These are phyloP conservation scores for Acanthurus tractus DNA, from an alignment of 2,797 vertebrate genomes.

Conservation along the genomic window DNA sequence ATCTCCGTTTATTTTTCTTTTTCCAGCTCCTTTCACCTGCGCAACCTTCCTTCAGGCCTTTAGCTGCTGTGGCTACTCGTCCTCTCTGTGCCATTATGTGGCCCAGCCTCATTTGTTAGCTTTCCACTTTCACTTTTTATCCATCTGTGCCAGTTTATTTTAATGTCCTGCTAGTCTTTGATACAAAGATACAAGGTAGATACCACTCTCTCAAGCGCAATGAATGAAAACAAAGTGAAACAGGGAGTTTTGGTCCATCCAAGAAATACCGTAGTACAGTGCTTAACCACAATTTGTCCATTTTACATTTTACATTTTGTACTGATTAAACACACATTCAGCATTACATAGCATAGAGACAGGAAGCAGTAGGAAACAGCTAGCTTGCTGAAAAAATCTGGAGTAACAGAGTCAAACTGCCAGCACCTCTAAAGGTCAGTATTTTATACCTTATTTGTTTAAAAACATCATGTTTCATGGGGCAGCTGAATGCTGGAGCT, in stretches of 20 bases:
- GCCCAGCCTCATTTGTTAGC: background rate
- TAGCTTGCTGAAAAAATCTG: background rate
- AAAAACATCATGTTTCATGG: background rate
- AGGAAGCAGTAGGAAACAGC: background rate
- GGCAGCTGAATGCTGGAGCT: background rate
- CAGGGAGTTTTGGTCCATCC: background rate
- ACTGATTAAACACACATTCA: no score
- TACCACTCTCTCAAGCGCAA: background rate
- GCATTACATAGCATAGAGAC: no score
- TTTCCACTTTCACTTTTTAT: background rate
- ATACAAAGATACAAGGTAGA: background rate
- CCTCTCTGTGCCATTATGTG: conserved; percentile 32
- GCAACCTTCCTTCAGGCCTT: conserved; percentile 49
- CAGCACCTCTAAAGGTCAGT: background rate
- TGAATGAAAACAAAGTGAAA: background rate
- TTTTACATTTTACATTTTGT: no score
- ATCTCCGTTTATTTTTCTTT: conserved; percentile 36
- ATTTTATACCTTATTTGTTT: background rate
- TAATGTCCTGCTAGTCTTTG: background rate
- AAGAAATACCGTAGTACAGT: background rate
- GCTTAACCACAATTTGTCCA: no score
- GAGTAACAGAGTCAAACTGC: background rate
- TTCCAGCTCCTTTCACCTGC: conserved; percentile 25
- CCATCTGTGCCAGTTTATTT: background rate
- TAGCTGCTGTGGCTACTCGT: conserved; percentile 25